Percentiles rank a stretch among this genome's conserved stretches.
Evolutionary conservation across 2,797 vertebrate species (phyloP).

Genomic region (Staurois parvus): DNA sequence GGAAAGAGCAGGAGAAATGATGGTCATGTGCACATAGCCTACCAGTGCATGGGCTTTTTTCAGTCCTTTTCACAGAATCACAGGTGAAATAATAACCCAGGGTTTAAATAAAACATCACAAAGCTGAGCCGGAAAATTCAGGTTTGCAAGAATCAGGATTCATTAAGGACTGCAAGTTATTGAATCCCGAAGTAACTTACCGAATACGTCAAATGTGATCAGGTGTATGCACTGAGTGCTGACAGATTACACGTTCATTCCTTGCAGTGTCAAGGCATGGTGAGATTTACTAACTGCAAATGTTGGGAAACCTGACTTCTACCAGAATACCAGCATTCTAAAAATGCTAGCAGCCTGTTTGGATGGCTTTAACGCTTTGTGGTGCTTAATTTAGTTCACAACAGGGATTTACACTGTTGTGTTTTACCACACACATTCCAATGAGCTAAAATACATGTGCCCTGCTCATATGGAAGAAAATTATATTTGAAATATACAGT

Average conservation of each 20-base stretch:
- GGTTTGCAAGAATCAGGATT: background rate
- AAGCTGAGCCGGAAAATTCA: background rate
- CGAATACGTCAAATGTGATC: background rate
- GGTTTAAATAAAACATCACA: background rate
- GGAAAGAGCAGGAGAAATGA: background rate
- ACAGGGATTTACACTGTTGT: too few relatives aligned
- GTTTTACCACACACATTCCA: too few relatives aligned
- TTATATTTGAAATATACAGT: too few relatives aligned
- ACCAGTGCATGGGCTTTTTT: background rate
- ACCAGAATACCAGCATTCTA: background rate
- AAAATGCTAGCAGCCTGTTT: background rate
- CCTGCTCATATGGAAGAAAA: too few relatives aligned
- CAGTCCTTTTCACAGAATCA: background rate
- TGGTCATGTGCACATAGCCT: background rate
- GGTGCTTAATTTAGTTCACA: too few relatives aligned
- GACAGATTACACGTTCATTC: background rate
- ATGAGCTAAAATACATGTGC: too few relatives aligned
- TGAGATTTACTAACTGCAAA: background rate
- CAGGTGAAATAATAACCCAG: background rate
- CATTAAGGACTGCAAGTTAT: background rate
- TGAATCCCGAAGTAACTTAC: background rate
- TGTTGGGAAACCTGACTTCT: background rate
- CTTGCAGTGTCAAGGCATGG: too few relatives aligned
- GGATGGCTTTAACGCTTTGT: background rate
- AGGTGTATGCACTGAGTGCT: background rate